Percentiles rank a stretch among this genome's conserved stretches.
Conservation (phyloP, 92 coral and sea anemone genomes). For the Siderastrea siderea region DNA sequence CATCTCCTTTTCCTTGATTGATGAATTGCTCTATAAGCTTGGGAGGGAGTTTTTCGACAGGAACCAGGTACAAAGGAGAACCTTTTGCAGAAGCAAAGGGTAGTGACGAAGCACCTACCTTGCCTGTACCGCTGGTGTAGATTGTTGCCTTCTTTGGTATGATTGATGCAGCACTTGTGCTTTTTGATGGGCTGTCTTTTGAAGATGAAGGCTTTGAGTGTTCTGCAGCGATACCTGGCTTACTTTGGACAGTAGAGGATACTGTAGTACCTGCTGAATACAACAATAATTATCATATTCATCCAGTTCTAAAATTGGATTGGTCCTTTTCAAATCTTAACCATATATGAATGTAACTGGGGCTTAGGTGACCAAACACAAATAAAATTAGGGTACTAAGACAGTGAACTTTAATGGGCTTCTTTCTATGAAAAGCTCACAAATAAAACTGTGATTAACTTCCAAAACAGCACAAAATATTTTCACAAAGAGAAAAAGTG, state of each 20-base stretch:
- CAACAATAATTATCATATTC: too few species aligned
- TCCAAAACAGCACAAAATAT: too few species aligned
- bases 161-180: conserved; percentile 2
- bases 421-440: too few species aligned
- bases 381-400: too few species aligned
- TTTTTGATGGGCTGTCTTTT: neutral
- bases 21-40: conserved; percentile 42
- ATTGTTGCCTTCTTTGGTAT: conserved; percentile 43
- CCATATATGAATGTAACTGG: too few species aligned
- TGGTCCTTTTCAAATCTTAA: too few species aligned
- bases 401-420: too few species aligned
- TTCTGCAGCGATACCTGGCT: neutral
- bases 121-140: conserved; percentile 14
- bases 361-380: too few species aligned
- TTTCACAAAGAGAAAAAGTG: too few species aligned
- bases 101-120: neutral
- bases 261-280: neutral
- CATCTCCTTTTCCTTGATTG: conserved; percentile 30
- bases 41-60: conserved; percentile 35
- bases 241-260: neutral
- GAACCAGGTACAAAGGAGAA: conserved; percentile 39
- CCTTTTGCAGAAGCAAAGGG: conserved; percentile 26
- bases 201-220: neutral
- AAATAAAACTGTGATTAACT: too few species aligned
- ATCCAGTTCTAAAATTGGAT: too few species aligned